These are phyloP conservation scores for Lordiphosa mommai DNA, from an alignment of 1,140 invertebrate genomes.

Conservation along the genomic window DNA sequence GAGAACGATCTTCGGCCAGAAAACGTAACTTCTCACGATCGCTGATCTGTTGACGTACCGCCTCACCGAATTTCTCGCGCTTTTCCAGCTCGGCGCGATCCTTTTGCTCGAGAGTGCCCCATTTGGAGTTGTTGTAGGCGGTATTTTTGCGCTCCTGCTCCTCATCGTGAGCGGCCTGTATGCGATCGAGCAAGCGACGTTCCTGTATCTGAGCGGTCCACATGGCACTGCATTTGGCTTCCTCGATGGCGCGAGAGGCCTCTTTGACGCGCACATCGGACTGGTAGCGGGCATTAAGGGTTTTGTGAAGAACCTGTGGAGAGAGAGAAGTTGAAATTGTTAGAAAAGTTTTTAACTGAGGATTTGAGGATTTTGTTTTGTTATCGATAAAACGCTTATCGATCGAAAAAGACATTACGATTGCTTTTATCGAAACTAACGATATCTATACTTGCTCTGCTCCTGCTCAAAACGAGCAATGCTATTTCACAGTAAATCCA, in stretches of 20 bases:
- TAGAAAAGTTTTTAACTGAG: too few relatives aligned
- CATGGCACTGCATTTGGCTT: slow-evolving; percentile 63
- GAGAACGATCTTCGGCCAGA: slow-evolving; percentile 47
- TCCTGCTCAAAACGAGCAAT: too few relatives aligned
- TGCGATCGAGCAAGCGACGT: slow-evolving; percentile 22
- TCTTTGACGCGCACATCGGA: slow-evolving; percentile 43
- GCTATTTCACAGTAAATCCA: too few relatives aligned
- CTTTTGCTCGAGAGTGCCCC: slow-evolving; percentile 36
- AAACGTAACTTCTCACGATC: slow-evolving; percentile 43
- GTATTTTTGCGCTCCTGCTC: slow-evolving; percentile 39
- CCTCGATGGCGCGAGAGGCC: slow-evolving; percentile 41
- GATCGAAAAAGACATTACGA: too few relatives aligned
- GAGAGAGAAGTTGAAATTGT: not conserved
- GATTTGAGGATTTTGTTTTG: too few relatives aligned
- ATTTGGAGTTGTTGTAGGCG: slow-evolving; percentile 51
- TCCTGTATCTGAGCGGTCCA: slow-evolving; percentile 57
- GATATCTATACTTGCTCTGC: too few relatives aligned
- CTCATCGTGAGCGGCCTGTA: slow-evolving; percentile 24
- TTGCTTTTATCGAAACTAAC: too few relatives aligned
- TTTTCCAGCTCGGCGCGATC: slow-evolving; percentile 28
- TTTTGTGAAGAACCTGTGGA: slow-evolving; percentile 3
- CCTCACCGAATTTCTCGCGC: slow-evolving; percentile 38
- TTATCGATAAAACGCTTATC: too few relatives aligned
- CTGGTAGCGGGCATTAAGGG: slow-evolving; percentile 39
- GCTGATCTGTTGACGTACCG: slow-evolving; percentile 53